Conservation (phyloP, 2,797 vertebrate genomes). For the Gymnopithys bicolor region DNA sequence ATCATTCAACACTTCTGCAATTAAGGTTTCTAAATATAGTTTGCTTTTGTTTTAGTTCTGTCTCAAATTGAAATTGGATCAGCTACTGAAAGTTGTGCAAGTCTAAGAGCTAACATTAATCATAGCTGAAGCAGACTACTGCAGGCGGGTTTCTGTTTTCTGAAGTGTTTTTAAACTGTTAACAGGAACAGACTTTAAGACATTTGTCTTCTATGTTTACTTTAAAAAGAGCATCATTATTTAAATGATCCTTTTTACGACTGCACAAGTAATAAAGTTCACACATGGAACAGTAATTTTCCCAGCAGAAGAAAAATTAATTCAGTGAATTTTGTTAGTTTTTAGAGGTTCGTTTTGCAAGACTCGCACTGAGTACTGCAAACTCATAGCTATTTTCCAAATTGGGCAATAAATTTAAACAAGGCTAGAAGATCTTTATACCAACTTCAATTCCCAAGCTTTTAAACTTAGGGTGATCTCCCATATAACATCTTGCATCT, state of each 20-base stretch:
- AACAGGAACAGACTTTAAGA: constrained; percentile 5
- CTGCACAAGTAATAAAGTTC: neutral
- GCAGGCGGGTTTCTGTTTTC: neutral
- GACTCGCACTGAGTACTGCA: neutral
- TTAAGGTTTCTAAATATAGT: neutral
- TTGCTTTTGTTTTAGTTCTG: constrained; percentile 3
- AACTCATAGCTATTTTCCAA: neutral
- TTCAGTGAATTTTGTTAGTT: neutral
- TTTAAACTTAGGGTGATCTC: neutral
- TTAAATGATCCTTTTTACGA: constrained; percentile 22
- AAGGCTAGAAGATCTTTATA: neutral
- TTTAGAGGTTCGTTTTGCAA: neutral
- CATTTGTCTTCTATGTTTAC: constrained; percentile 6
- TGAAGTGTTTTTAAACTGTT: constrained; percentile 31
- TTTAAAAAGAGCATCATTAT: constrained; percentile 17
- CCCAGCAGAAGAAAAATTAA: neutral
- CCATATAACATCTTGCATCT: neutral
- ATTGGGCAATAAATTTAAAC: neutral
- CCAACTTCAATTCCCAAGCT: neutral
- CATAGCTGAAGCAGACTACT: neutral
- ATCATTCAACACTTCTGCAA: neutral
- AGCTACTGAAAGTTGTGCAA: neutral
- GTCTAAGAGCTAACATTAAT: neutral
- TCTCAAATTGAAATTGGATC: neutral
- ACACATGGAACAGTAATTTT: neutral